These are phyloP conservation scores for Siphamia tubifer DNA, from an alignment of 2,113 vertebrate genomes.

Conservation along the genomic window DNA sequence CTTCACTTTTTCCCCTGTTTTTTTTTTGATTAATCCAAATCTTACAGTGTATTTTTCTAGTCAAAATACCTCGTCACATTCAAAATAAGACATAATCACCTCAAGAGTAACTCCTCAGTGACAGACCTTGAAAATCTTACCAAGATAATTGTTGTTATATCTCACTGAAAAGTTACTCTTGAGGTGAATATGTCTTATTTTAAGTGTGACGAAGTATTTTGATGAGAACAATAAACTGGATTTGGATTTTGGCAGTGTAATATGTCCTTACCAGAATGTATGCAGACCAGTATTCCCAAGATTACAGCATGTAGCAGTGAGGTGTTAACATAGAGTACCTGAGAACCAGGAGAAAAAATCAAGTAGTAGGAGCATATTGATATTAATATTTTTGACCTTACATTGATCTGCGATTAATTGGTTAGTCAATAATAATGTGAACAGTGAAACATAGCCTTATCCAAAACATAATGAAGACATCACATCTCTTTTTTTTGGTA, in stretches of 20 bases:
- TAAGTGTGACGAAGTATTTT: too few species aligned
- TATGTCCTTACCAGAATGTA: conserved; percentile 13
- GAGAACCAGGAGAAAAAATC: too few species aligned
- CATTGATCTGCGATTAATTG: conserved; percentile 16
- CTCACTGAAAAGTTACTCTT: too few species aligned
- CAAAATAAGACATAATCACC: too few species aligned
- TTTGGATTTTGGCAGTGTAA: too few species aligned
- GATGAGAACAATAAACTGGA: too few species aligned
- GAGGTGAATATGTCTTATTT: too few species aligned
- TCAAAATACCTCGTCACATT: too few species aligned
- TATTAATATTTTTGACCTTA: neutral
- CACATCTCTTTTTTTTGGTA: neutral
- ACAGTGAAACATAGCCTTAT: neutral
- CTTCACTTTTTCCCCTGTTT: neutral
- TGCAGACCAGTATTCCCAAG: conserved; percentile 5
- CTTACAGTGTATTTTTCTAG: too few species aligned
- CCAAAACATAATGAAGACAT: neutral
- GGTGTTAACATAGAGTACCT: neutral
- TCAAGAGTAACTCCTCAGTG: too few species aligned
- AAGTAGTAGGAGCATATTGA: neutral
- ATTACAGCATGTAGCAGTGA: conserved; percentile 33
- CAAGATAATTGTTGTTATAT: too few species aligned
- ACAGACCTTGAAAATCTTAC: too few species aligned
- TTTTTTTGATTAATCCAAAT: conserved; percentile 4
- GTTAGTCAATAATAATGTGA: conserved; percentile 3